phyloP scores from a whole-genome alignment of 1,140 invertebrate species.

The Hyles vespertilio region DNA sequence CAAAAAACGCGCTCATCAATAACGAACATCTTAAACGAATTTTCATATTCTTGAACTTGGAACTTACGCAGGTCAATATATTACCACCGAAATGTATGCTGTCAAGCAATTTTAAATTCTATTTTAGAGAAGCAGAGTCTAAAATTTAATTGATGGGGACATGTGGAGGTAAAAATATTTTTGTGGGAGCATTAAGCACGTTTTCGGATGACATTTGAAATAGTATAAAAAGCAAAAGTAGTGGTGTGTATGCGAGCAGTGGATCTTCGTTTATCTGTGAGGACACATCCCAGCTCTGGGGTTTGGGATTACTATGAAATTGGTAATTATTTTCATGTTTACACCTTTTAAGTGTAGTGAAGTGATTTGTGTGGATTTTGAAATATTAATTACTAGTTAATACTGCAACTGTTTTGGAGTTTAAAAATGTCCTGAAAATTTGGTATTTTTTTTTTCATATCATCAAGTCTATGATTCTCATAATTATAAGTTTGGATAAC shows the following conservation, averaged over 20 bases:
- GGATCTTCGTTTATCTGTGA: constrained; percentile 35
- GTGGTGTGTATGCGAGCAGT: constrained; percentile 40
- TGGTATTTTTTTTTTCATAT: too few species aligned
- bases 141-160: neutral
- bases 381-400: too few species aligned
- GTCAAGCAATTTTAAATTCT: too few species aligned
- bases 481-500: too few species aligned
- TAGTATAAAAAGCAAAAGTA: constrained; percentile 59
- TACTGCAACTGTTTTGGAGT: too few species aligned
- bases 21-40: neutral
- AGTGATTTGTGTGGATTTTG: neutral
- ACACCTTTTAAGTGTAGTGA: constrained; percentile 2
- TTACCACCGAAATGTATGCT: too few species aligned
- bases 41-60: constrained; percentile 3
- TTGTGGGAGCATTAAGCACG: constrained; percentile 39
- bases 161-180: constrained; percentile 19
- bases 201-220: constrained; percentile 61
- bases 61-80: too few species aligned
- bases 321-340: constrained; percentile 39
- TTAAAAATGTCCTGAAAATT: too few species aligned
- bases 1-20: too few species aligned
- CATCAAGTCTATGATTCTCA: too few species aligned
- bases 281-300: constrained; percentile 25
- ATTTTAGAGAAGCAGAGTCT: too few species aligned
- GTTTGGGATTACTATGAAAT: constrained; percentile 38